phyloP scores from a whole-genome alignment of 2,113 vertebrate genomes.

The Pedetes capensis region DNA sequence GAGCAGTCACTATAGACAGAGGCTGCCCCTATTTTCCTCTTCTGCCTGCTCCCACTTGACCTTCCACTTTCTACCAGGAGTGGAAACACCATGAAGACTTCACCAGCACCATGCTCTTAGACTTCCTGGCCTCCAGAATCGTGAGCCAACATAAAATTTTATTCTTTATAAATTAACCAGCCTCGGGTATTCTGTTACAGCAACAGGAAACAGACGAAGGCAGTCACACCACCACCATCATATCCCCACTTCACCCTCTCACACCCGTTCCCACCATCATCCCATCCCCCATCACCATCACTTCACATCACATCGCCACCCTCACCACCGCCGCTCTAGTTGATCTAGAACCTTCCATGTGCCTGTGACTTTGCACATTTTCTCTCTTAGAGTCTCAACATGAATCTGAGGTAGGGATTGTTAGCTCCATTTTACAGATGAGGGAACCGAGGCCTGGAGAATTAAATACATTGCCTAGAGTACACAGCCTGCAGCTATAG shows the following conservation, averaged over 20 bases:
- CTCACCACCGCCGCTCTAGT: fast-evolving
- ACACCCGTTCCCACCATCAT: too few relatives aligned
- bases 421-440: too few relatives aligned
- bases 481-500: too few relatives aligned
- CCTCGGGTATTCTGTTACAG: background rate
- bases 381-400: background rate
- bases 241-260: too few relatives aligned
- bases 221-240: background rate
- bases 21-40: background rate
- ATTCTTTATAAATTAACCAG: background rate
- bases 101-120: background rate
- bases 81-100: background rate
- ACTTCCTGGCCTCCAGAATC: too few relatives aligned
- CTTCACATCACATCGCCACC: background rate
- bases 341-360: background rate
- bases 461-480: background rate
- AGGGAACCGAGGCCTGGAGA: background rate
- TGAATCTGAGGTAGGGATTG: background rate
- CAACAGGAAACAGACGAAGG: background rate
- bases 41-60: too few relatives aligned
- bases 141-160: too few relatives aligned
- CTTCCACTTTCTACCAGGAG: background rate
- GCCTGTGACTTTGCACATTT: background rate
- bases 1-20: background rate
- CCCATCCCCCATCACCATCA: too few relatives aligned